phyloP scores from a whole-genome alignment of 1,140 invertebrate genomes.

The Penaeus indicus region DNA sequence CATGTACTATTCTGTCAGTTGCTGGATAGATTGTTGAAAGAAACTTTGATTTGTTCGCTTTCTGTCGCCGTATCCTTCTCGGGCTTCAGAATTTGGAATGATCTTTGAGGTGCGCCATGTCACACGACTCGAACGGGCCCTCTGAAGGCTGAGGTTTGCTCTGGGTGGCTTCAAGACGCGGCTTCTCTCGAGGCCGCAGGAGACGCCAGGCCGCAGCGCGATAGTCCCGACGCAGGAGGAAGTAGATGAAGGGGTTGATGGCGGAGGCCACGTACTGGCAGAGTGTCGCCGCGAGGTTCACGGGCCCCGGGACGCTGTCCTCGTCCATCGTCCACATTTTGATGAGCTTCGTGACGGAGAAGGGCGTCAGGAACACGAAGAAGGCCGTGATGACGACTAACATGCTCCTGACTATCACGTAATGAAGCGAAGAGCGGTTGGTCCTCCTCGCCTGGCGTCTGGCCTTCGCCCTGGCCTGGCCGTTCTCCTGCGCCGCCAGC shows the following conservation, averaged over 20 bases:
- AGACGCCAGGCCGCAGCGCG: conserved; percentile 28
- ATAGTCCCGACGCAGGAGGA: conserved; percentile 70
- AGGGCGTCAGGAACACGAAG: conserved; percentile 71
- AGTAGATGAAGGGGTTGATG: conserved; percentile 71
- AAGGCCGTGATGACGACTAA: conserved; percentile 69
- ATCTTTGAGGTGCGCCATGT: too few relatives aligned
- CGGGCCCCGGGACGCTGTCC: conserved; percentile 67
- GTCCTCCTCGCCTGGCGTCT: background rate
- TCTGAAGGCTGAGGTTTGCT: too few relatives aligned
- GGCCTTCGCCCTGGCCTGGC: too few relatives aligned
- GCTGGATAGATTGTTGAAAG: too few relatives aligned
- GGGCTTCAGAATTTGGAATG: too few relatives aligned
- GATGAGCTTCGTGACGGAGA: conserved; percentile 71
- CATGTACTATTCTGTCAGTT: too few relatives aligned
- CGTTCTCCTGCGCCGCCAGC: background rate
- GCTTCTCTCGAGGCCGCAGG: background rate
- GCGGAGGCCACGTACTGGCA: conserved; percentile 69
- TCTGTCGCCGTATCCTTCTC: too few relatives aligned
- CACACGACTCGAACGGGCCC: too few relatives aligned
- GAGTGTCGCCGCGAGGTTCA: conserved; percentile 69
- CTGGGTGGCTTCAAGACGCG: too few relatives aligned
- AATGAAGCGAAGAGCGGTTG: background rate
- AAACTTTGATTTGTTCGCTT: too few relatives aligned
- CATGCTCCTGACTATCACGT: conserved; percentile 68
- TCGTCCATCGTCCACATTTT: conserved; percentile 67